Evolutionary conservation across 2,888 invertebrate genomes (phyloP).

Genomic region (Ormyrus labotus): DNA sequence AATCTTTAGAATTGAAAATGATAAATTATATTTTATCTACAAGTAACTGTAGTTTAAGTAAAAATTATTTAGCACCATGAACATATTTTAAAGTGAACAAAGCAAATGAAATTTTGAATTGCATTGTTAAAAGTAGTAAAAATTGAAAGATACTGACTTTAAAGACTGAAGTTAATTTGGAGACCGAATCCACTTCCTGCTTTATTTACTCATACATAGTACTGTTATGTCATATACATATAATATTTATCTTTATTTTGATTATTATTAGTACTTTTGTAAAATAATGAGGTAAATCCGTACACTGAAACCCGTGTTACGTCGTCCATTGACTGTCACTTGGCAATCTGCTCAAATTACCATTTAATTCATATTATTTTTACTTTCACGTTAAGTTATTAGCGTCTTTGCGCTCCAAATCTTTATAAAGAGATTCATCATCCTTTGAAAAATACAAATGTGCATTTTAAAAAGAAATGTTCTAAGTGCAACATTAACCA

Average conservation of each 20-base stretch:
- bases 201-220: conserved; percentile 42
- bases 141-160: not conserved
- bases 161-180: conserved; percentile 30
- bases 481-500: conserved; percentile 18
- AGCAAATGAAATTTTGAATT: conserved; percentile 7
- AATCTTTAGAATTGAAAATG: conserved; percentile 15
- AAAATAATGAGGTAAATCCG: conserved; percentile 59
- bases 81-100: not conserved
- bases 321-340: conserved; percentile 47
- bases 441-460: conserved; percentile 48
- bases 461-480: conserved; percentile 46
- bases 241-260: conserved; percentile 63
- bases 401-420: conserved; percentile 39
- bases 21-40: no score
- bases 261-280: conserved; percentile 64
- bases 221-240: conserved; percentile 56
- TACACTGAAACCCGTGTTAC: conserved; percentile 50
- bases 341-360: conserved; percentile 33
- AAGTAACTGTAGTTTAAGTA: not conserved
- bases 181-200: conserved; percentile 43
- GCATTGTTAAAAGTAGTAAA: not conserved
- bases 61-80: not conserved
- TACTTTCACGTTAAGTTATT: conserved; percentile 49
- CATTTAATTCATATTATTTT: conserved; percentile 34
- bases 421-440: conserved; percentile 25